Conservation (phyloP, 2,888 invertebrate species). For the Lysandra coridon region DNA sequence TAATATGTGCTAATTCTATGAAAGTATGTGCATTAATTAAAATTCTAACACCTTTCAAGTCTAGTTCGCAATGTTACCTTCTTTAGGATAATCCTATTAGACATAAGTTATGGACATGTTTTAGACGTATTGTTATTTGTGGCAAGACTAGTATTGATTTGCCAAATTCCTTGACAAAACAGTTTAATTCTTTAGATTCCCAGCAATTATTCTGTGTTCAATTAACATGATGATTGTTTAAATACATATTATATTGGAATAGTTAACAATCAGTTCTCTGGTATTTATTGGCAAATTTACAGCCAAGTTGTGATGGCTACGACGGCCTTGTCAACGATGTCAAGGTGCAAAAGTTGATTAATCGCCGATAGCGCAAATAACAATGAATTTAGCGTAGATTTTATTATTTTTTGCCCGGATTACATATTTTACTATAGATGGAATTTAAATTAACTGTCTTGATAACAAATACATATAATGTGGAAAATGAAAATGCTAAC, state of each 20-base stretch:
- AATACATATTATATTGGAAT: not conserved
- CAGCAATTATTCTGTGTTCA: not conserved
- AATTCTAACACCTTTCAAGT: not conserved
- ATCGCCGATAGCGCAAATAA: conserved; percentile 3
- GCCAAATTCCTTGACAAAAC: not conserved
- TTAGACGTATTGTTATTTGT: not conserved
- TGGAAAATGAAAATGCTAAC: too few species aligned
- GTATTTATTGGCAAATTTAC: not conserved
- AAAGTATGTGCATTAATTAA: not conserved
- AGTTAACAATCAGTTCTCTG: not conserved
- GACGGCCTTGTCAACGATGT: conserved; percentile 25
- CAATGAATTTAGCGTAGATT: not conserved
- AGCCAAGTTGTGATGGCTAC: conserved; percentile 2
- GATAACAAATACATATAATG: not conserved
- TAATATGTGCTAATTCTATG: not conserved
- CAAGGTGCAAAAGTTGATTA: conserved; percentile 17
- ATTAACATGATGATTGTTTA: not conserved
- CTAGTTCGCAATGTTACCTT: not conserved
- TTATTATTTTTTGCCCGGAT: not conserved
- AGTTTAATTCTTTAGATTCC: not conserved
- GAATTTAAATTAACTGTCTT: not conserved
- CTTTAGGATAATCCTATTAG: not conserved
- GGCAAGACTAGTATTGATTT: not conserved
- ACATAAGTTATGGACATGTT: not conserved
- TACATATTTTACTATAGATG: not conserved